These are phyloP conservation scores for Zosterops hypoxanthus DNA, from an alignment of 2,113 vertebrate genomes.

Conservation along the genomic window DNA sequence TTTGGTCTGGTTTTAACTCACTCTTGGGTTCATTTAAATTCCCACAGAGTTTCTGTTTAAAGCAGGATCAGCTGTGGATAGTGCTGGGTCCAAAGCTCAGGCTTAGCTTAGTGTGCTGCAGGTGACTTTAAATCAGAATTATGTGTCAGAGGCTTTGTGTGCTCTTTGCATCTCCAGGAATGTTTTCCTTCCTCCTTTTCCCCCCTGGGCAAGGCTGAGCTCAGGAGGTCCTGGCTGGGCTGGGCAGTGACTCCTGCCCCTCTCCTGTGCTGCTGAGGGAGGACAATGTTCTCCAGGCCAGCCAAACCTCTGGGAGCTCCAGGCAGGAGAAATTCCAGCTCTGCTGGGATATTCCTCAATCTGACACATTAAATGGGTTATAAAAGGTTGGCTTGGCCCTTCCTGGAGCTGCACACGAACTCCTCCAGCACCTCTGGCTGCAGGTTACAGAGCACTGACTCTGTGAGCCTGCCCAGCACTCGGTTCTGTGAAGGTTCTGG, in stretches of 20 bases:
- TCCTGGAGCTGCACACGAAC: not conserved
- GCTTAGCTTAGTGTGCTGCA: not conserved
- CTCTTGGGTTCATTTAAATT: accelerated
- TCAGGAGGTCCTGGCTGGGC: not conserved
- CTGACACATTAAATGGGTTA: not conserved
- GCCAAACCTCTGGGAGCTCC: not conserved
- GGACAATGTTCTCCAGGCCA: not conserved
- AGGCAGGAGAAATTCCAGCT: not conserved
- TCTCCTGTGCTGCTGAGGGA: not conserved
- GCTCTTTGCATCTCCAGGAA: not conserved
- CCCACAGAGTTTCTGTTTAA: accelerated
- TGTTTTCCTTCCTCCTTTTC: not conserved
- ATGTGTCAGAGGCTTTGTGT: accelerated
- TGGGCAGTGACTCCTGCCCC: not conserved
- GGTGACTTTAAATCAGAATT: not conserved
- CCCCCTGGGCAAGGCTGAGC: not conserved
- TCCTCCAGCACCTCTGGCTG: not conserved
- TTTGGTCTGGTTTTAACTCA: not conserved
- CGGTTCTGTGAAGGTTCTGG: no score
- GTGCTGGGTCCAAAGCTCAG: not conserved
- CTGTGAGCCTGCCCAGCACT: not conserved
- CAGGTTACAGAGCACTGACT: not conserved
- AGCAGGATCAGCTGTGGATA: not conserved
- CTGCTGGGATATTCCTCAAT: not conserved
- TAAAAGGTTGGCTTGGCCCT: not conserved